A percentile compares a stretch with the other conserved stretches of the same genome.
Evolutionary conservation across 2,113 vertebrate genomes (phyloP).

Genomic region (Pomatorhinus ruficollis): DNA sequence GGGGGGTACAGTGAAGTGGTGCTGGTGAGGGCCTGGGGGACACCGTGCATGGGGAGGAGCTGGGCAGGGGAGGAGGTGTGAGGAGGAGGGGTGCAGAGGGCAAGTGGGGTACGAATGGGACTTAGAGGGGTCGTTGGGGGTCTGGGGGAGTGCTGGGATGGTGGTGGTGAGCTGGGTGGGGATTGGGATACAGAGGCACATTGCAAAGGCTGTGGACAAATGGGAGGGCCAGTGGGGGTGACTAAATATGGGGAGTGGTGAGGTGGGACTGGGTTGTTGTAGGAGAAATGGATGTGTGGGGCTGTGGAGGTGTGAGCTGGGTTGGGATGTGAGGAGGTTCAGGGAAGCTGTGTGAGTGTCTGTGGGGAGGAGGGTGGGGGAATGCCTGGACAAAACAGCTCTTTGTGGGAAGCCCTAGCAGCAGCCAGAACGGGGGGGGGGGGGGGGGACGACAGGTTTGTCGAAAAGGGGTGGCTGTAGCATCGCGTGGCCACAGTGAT

Average conservation of each 20-base stretch:
- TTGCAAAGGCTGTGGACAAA: no score
- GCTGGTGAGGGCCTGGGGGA: background rate
- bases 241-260: background rate
- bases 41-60: accelerated
- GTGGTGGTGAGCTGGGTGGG: background rate
- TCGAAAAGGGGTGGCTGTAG: no score
- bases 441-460: no score
- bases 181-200: accelerated
- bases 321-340: background rate
- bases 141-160: background rate
- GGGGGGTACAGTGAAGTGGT: background rate
- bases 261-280: background rate
- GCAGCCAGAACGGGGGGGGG: background rate
- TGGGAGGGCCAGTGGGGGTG: no score
- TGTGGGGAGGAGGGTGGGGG: background rate
- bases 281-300: background rate
- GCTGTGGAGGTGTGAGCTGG: background rate
- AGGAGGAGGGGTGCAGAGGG: background rate
- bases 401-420: no score
- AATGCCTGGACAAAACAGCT: accelerated
- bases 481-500: no score
- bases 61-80: background rate
- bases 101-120: accelerated
- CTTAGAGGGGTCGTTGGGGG: background rate
- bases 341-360: background rate